These are phyloP conservation scores for Meloe dianella DNA, from an alignment of 2,888 invertebrate species.

Conservation along the genomic window DNA sequence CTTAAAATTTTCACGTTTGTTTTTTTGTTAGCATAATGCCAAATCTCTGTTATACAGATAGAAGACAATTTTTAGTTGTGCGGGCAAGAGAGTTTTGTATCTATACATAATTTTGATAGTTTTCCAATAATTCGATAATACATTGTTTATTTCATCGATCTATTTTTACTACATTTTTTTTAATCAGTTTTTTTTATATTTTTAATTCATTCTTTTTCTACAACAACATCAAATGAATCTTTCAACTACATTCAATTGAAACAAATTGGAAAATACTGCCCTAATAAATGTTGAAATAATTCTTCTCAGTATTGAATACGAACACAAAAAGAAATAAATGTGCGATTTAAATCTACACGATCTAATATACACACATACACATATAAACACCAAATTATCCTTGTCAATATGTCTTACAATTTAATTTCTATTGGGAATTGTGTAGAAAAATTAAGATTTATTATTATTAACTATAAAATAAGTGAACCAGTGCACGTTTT, in stretches of 20 bases:
- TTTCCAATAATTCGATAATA: background rate
- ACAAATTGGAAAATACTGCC: slow-evolving; percentile 35
- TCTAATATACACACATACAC: too few species aligned
- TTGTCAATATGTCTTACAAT: background rate
- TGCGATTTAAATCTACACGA: background rate
- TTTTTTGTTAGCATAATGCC: too few species aligned
- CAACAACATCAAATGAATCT: slow-evolving; percentile 14
- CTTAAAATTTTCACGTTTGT: too few species aligned
- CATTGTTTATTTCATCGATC: background rate
- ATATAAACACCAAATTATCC: background rate
- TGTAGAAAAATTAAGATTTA: slow-evolving; percentile 25
- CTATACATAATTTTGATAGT: too few species aligned
- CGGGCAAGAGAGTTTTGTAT: too few species aligned
- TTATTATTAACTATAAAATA: background rate
- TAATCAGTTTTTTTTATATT: slow-evolving; percentile 12
- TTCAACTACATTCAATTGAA: slow-evolving; percentile 16
- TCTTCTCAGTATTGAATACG: slow-evolving; percentile 23
- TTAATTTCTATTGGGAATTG: slow-evolving; percentile 27
- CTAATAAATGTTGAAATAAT: slow-evolving; percentile 32
- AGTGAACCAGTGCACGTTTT: background rate
- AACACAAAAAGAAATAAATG: slow-evolving; percentile 14
- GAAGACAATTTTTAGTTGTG: too few species aligned
- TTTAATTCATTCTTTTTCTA: background rate
- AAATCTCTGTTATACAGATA: too few species aligned
- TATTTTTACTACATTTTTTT: background rate